A percentile compares a stretch with the other conserved stretches of the same genome.
phyloP scores from a whole-genome alignment of 2,113 vertebrate species.

The Cricetomys ansorgei region DNA sequence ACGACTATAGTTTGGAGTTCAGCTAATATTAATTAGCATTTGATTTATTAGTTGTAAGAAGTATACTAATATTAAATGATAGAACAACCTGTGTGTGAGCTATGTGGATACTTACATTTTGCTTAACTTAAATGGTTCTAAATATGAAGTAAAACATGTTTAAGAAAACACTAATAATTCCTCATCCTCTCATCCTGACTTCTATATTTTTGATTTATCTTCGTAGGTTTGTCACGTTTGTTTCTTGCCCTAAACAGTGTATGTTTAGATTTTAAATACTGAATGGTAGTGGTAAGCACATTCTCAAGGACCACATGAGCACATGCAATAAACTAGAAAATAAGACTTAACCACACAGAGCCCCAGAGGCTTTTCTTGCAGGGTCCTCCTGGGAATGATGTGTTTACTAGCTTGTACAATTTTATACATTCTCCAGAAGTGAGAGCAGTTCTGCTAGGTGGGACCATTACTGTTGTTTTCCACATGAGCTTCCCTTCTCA shows the following conservation, averaged over 20 bases:
- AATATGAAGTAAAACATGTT: neutral
- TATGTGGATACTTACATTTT: neutral
- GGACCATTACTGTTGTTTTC: fast-evolving
- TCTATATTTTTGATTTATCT: neutral
- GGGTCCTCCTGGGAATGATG: neutral
- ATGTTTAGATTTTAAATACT: neutral
- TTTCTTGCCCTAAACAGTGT: neutral
- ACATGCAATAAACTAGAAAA: neutral
- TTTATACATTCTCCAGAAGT: neutral
- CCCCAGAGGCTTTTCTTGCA: neutral
- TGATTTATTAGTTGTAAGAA: neutral
- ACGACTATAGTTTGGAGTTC: neutral
- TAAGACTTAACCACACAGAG: neutral
- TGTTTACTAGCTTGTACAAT: neutral
- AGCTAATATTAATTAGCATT: neutral
- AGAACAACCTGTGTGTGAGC: neutral
- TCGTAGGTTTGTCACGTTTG: neutral
- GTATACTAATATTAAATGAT: neutral
- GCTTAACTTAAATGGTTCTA: neutral
- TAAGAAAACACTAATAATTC: neutral
- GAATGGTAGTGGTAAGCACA: neutral
- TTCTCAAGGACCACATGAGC: neutral
- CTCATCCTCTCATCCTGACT: too few relatives aligned
- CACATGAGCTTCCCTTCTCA: neutral
- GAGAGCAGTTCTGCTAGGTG: neutral